A percentile compares a stretch with the other conserved stretches of the same genome.
Evolutionary conservation across 2,888 invertebrate genomes (phyloP).

Genomic region (Stenolophus ochropezus): DNA sequence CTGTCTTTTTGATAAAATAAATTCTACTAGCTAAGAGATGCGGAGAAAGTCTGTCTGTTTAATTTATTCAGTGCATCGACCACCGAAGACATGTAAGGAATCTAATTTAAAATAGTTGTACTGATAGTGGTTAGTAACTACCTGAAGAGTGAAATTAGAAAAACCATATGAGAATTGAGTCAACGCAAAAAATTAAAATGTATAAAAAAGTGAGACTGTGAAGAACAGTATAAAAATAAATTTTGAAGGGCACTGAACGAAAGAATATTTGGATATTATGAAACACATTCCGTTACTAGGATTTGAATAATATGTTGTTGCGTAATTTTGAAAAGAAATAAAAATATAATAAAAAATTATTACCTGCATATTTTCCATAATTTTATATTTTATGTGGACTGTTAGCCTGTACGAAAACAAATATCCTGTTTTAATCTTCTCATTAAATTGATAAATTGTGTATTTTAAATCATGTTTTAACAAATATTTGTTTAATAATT

Average conservation of each 20-base stretch:
- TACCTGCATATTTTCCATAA: neutral
- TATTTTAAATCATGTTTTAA: too few relatives aligned
- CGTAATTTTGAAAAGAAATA: neutral
- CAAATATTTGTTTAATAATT: too few relatives aligned
- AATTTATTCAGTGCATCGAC: slow-evolving; percentile 9
- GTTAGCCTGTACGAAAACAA: neutral
- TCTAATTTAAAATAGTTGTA: neutral
- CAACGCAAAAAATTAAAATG: neutral
- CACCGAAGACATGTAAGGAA: neutral
- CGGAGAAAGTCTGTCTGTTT: slow-evolving; percentile 27
- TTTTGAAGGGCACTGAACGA: neutral
- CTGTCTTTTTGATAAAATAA: slow-evolving; percentile 19
- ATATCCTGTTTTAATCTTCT: too few relatives aligned
- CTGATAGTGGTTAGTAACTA: neutral
- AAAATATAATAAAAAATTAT: neutral
- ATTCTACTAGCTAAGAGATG: neutral
- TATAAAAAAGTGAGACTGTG: neutral
- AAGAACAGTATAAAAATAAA: neutral
- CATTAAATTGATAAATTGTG: too few relatives aligned
- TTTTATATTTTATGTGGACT: neutral
- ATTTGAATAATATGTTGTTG: slow-evolving; percentile 4
- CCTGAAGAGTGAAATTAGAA: neutral
- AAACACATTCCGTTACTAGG: slow-evolving; percentile 1
- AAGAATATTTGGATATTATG: neutral
- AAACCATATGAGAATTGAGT: neutral